Conservation (phyloP, 2,797 vertebrate genomes). For the Strix occidentalis region DNA sequence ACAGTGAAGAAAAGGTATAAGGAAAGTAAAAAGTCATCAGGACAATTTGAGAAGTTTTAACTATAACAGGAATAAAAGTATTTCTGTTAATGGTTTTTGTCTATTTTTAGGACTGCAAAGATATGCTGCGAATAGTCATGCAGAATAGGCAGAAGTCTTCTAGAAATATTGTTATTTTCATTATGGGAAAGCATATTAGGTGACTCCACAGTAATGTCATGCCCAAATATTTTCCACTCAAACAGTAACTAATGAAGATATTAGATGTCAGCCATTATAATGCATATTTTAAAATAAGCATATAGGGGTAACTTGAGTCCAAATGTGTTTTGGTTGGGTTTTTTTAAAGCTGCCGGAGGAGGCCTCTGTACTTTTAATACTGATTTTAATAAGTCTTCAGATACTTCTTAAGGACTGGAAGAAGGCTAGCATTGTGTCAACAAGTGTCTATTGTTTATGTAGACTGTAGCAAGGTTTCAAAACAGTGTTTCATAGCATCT, state of each 20-base stretch:
- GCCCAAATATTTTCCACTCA: neutral
- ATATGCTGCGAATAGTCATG: neutral
- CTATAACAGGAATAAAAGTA: neutral
- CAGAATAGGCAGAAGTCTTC: neutral
- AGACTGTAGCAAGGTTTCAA: neutral
- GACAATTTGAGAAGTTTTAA: neutral
- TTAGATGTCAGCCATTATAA: neutral
- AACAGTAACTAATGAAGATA: neutral
- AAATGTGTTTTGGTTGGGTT: fast-evolving
- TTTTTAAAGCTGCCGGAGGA: neutral
- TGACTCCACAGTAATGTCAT: neutral
- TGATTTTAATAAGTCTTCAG: neutral
- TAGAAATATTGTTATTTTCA: neutral
- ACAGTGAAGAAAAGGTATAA: neutral
- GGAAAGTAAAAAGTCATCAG: neutral
- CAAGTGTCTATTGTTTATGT: neutral
- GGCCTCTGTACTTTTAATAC: neutral
- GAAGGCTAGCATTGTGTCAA: neutral
- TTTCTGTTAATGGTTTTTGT: neutral
- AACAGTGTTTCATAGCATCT: neutral
- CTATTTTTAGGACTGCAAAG: neutral
- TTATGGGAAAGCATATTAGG: neutral
- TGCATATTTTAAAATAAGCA: neutral
- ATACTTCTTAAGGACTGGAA: neutral
- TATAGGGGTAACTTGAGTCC: neutral